Conservation (phyloP, 2,797 vertebrate species). For the Rhynchonycteris naso region DNA sequence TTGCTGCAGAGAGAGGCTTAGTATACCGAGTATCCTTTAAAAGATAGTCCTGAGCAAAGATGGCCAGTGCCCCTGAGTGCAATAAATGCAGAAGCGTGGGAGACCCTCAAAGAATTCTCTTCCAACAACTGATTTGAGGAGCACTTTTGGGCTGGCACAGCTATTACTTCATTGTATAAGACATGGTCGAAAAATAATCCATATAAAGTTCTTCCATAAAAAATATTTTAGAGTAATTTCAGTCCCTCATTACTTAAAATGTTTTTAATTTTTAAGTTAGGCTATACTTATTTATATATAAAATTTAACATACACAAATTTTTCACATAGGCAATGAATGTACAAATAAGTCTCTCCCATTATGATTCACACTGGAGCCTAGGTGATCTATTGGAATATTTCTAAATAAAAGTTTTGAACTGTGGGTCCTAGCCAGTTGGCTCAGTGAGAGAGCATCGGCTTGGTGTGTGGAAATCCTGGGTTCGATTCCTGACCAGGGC, state of each 20-base stretch:
- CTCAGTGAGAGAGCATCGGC: no score
- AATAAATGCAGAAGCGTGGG: background rate
- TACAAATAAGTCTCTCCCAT: background rate
- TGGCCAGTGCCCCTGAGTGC: background rate
- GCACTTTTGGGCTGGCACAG: no score
- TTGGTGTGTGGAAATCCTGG: no score
- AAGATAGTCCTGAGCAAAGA: background rate
- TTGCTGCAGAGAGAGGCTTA: background rate
- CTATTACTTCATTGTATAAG: background rate
- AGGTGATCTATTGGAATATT: background rate
- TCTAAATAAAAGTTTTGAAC: background rate
- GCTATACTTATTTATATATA: background rate
- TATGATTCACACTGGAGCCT: background rate
- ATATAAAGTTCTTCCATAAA: background rate
- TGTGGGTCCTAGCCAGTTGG: background rate
- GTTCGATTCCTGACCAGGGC: no score
- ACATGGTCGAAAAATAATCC: conserved; percentile 14
- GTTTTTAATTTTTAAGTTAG: background rate
- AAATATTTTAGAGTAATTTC: background rate
- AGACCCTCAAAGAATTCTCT: background rate
- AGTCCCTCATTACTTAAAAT: background rate
- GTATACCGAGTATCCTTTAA: background rate
- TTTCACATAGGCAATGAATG: background rate
- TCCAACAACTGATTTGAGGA: background rate
- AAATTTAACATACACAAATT: background rate